These are phyloP conservation scores for Incurvaria masculella DNA, from an alignment of 2,888 invertebrate species.

Conservation along the genomic window DNA sequence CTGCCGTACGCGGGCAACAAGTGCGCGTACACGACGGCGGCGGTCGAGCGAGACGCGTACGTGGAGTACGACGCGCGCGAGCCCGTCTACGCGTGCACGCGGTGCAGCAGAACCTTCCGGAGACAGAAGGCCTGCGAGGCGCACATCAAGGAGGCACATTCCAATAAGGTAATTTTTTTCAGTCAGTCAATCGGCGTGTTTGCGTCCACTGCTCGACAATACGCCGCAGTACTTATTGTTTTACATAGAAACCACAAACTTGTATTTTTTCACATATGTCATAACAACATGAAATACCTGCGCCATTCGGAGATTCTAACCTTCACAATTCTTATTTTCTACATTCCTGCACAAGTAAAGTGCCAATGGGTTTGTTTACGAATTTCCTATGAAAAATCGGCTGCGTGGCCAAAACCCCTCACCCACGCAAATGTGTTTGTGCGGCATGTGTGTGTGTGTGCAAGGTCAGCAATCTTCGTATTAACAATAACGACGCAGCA, in stretches of 20 bases:
- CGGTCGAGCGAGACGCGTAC: constrained; percentile 33
- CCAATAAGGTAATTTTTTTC: constrained; percentile 9
- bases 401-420: too few species aligned
- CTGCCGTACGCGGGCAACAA: constrained; percentile 33
- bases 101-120: constrained; percentile 57
- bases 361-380: too few species aligned
- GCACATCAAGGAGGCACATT: constrained; percentile 59
- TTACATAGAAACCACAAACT: not conserved
- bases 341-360: too few species aligned
- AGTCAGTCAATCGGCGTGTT: not conserved
- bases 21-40: constrained; percentile 38
- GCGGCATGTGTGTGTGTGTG: too few species aligned
- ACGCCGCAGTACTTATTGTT: not conserved
- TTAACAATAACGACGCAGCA: too few species aligned
- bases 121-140: constrained; percentile 62
- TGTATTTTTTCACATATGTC: not conserved
- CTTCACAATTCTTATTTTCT: too few species aligned
- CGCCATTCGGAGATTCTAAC: too few species aligned
- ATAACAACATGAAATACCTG: too few species aligned
- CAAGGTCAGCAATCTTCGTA: too few species aligned
- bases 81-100: constrained; percentile 35
- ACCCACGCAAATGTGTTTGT: too few species aligned
- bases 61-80: constrained; percentile 36
- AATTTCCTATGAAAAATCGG: too few species aligned
- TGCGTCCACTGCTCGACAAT: not conserved